Evolutionary conservation across 2,888 invertebrate species (phyloP), one percentile per base, ranked within the genome.

Genomic region (Scaptodrosophila latifasciaeformis): DNA sequence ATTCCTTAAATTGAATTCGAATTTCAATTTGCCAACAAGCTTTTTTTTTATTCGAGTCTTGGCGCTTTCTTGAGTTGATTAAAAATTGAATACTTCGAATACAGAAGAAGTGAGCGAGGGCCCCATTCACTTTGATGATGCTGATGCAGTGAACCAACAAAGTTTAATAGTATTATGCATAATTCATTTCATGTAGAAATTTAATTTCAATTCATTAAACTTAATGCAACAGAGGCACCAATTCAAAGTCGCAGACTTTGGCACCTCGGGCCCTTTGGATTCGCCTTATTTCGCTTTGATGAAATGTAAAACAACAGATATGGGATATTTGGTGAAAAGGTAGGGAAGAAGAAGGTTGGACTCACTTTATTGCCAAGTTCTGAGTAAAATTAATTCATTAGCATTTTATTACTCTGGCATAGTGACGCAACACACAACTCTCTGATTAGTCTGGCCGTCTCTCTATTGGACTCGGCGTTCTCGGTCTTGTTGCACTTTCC

Each of bases 341-440:
- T 1, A 6, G 4, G 34, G 47, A 13, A 18, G 19, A n/a, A 30
- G 15, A 27, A n/a, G 18, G 24, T 35, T 12, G n/a, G 29, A 43
- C 45, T 39, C 42, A 52, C 53, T 59, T 67, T 54, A 74, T 58
- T 54, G 68, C 70, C 56, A 60, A 70, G 70, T 61, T 66, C 74
- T 54, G 59, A 60, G 53, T 55, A 66, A 75, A 74, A 76, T 76
- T 72, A 76, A 76, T 74, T 74, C 76, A 74, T 74, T 74, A 74
- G 70, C 72, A 74, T 74, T 76, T 72, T 76, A 74, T 74, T 72
- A 68, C 76, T 40, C 58, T 56, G 63, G 62, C 61, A 60, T 47
- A 52, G 61, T 47, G 54, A 48, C 60, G 50, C 44, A 51, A 51
- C 45, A 49, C 15, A 13, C 34, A n/a, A 4, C 34, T 10, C 13